Conservation (phyloP, 2,888 invertebrate species). For the Amphipoea lucens region DNA sequence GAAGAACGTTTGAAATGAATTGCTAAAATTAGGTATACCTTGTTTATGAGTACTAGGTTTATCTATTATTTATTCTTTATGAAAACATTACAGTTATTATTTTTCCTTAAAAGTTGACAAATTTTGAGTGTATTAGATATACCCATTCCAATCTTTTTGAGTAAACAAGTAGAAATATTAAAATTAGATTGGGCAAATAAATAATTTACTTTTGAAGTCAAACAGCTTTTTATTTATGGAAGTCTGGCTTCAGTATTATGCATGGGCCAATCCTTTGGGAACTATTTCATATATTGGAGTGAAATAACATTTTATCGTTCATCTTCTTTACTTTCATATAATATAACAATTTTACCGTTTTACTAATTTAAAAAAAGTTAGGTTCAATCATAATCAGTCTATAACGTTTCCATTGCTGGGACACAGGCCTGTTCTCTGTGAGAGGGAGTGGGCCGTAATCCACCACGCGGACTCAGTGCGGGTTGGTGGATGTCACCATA, state of each 20-base stretch:
- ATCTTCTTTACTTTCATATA: background rate
- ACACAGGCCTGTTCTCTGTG: background rate
- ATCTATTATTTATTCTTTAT: background rate
- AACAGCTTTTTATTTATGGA: conserved; percentile 39
- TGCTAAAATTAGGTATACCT: background rate
- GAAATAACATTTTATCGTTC: conserved; percentile 8
- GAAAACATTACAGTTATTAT: conserved; percentile 15
- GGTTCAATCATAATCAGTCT: background rate
- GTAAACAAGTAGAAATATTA: conserved; percentile 15
- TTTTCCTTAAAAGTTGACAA: conserved; percentile 17
- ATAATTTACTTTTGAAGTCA: conserved; percentile 18
- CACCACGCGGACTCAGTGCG: background rate
- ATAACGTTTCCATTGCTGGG: background rate
- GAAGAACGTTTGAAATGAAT: background rate
- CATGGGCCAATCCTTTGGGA: conserved; percentile 27
- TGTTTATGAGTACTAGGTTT: background rate
- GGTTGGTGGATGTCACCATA: no score
- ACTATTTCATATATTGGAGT: conserved; percentile 18
- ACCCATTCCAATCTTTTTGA: conserved; percentile 33
- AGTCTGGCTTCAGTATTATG: background rate
- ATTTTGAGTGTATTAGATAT: background rate
- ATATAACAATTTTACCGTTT: background rate
- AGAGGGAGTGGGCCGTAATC: background rate
- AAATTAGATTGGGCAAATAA: conserved; percentile 34
- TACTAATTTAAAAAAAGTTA: background rate